phyloP scores from a whole-genome alignment of 2,113 vertebrate species.

The Coregonus clupeaformis region DNA sequence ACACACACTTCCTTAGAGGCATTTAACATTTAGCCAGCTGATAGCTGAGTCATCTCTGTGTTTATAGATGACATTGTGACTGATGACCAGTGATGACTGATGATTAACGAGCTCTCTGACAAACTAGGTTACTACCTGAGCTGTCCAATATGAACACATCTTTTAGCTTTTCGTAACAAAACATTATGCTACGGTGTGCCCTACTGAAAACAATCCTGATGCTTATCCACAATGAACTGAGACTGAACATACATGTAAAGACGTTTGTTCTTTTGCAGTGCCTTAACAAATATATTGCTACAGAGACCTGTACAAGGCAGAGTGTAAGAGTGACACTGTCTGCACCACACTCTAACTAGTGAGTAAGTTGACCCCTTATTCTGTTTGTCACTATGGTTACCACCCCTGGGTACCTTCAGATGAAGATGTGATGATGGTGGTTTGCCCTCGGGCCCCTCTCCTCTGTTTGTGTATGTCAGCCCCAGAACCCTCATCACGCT shows the following conservation, averaged over 20 bases:
- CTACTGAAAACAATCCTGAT: too few species aligned
- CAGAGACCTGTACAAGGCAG: neutral
- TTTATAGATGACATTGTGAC: too few species aligned
- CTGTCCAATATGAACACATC: too few species aligned
- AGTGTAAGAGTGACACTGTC: neutral
- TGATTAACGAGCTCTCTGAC: neutral
- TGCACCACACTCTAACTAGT: neutral
- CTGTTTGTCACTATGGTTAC: slow-evolving; percentile 47
- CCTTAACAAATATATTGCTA: too few species aligned
- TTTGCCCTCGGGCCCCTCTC: slow-evolving; percentile 18
- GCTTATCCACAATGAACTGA: too few species aligned
- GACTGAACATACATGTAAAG: too few species aligned
- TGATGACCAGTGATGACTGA: too few species aligned
- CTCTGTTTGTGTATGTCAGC: slow-evolving; percentile 25
- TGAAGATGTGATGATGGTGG: slow-evolving; percentile 42
- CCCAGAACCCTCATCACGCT: slow-evolving; percentile 30
- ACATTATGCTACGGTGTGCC: too few species aligned
- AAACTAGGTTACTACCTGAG: too few species aligned
- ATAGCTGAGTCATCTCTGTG: neutral
- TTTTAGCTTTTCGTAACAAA: too few species aligned
- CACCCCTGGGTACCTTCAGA: slow-evolving; percentile 29
- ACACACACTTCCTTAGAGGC: neutral
- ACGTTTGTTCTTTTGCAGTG: too few species aligned
- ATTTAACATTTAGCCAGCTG: neutral
- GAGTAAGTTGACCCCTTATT: neutral